phyloP scores from a whole-genome alignment of 2,888 invertebrate genomes.

The Melanchra persicariae region DNA sequence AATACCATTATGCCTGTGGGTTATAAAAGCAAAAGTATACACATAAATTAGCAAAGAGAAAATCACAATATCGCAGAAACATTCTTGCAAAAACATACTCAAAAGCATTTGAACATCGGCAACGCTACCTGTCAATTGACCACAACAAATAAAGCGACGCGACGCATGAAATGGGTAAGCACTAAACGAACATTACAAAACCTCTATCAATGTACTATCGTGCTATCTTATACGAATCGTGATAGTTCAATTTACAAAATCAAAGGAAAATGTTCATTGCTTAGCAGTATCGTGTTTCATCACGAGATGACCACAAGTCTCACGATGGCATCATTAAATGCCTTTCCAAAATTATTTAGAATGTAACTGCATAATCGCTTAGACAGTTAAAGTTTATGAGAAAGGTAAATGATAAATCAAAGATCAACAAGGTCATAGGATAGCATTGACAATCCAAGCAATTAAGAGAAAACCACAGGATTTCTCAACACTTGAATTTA shows the following conservation, averaged over 20 bases:
- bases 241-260: slow-evolving; percentile 63
- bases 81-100: slow-evolving; percentile 8
- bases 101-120: slow-evolving; percentile 21
- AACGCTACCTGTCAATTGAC: slow-evolving; percentile 26
- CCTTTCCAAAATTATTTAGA: slow-evolving; percentile 56
- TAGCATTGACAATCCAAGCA: not conserved
- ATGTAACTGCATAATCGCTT: slow-evolving; percentile 40
- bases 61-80: not conserved
- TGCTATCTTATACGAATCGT: slow-evolving; percentile 53
- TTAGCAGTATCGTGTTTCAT: slow-evolving; percentile 49
- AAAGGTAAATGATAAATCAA: slow-evolving; percentile 21
- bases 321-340: slow-evolving; percentile 28
- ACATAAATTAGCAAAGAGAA: not conserved
- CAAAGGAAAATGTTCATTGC: slow-evolving; percentile 49
- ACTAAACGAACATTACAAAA: slow-evolving; percentile 45
- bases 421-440: slow-evolving; percentile 20
- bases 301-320: slow-evolving; percentile 50
- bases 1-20: not conserved
- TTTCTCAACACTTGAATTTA: not conserved
- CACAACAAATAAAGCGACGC: slow-evolving; percentile 36
- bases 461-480: slow-evolving; percentile 15
- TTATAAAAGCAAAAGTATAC: not conserved
- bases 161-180: slow-evolving; percentile 22
- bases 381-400: slow-evolving; percentile 28
- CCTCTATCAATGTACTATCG: slow-evolving; percentile 20